Percentiles rank a stretch among this genome's conserved stretches.
phyloP scores from a whole-genome alignment of 2,888 invertebrate genomes.

The Standfussiana lucernea region DNA sequence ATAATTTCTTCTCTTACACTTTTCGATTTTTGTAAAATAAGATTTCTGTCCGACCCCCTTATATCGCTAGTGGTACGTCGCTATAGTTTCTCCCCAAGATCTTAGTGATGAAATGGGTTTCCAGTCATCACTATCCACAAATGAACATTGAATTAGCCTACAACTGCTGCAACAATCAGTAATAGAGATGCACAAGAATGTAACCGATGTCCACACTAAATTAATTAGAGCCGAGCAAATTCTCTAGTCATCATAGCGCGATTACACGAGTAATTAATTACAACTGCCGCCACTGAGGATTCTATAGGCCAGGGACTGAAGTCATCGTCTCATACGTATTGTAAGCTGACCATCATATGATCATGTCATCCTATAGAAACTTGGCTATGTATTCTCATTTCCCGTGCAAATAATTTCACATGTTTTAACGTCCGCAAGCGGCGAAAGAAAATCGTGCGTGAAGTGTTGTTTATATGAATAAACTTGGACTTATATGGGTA shows the following conservation, averaged over 20 bases:
- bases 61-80: neutral
- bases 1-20: neutral
- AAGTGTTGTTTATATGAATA: neutral
- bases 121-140: neutral
- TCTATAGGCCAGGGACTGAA: slow-evolving; percentile 36
- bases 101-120: neutral
- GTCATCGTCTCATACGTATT: slow-evolving; percentile 19
- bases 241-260: slow-evolving; percentile 46
- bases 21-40: neutral
- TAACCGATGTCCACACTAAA: slow-evolving; percentile 28
- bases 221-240: slow-evolving; percentile 51
- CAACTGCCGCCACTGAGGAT: slow-evolving; percentile 55
- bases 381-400: neutral
- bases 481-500: neutral
- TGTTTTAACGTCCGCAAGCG: neutral
- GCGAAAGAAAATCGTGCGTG: neutral
- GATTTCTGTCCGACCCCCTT: neutral
- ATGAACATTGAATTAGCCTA: neutral
- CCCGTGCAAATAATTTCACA: neutral
- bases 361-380: neutral
- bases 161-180: slow-evolving; percentile 27
- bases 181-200: slow-evolving; percentile 48
- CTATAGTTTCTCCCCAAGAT: neutral
- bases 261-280: slow-evolving; percentile 57
- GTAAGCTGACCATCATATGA: slow-evolving; percentile 1